Conservation (phyloP, 2,113 vertebrate genomes). For the Hepsetus odoe region DNA sequence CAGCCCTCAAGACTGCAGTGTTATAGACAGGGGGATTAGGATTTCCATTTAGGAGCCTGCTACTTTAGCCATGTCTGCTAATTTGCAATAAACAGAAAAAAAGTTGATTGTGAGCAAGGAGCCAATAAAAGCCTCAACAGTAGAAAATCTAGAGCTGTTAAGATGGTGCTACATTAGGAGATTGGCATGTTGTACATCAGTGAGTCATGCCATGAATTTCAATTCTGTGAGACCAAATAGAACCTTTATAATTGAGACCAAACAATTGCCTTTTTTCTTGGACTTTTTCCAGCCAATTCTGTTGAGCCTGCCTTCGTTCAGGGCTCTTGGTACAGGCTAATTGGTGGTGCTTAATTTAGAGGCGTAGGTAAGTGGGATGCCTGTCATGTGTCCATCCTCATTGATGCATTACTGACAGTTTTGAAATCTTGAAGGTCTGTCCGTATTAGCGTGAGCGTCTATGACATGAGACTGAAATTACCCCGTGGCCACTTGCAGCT, state of each 20-base stretch:
- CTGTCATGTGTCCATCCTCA: neutral
- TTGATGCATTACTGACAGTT: neutral
- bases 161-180: constrained; percentile 5
- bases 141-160: constrained; percentile 17
- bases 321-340: neutral
- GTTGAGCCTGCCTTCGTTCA: constrained; percentile 6
- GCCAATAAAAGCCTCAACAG: constrained; percentile 1
- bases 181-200: constrained; percentile 17
- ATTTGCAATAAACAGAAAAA: constrained; percentile 21
- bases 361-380: neutral
- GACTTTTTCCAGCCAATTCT: neutral
- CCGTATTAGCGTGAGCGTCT: neutral
- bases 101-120: neutral
- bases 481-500: neutral
- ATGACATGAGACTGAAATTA: constrained; percentile 25
- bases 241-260: neutral
- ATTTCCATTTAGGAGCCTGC: constrained; percentile 44
- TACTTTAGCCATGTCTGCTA: constrained; percentile 35
- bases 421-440: constrained; percentile 9
- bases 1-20: constrained; percentile 35
- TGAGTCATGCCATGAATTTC: constrained; percentile 5
- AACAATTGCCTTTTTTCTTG: neutral
- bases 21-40: constrained; percentile 51
- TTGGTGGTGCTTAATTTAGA: neutral
- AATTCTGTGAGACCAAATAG: neutral